These are phyloP conservation scores for Chelonus insularis DNA, from an alignment of 1,140 invertebrate genomes.

Conservation along the genomic window DNA sequence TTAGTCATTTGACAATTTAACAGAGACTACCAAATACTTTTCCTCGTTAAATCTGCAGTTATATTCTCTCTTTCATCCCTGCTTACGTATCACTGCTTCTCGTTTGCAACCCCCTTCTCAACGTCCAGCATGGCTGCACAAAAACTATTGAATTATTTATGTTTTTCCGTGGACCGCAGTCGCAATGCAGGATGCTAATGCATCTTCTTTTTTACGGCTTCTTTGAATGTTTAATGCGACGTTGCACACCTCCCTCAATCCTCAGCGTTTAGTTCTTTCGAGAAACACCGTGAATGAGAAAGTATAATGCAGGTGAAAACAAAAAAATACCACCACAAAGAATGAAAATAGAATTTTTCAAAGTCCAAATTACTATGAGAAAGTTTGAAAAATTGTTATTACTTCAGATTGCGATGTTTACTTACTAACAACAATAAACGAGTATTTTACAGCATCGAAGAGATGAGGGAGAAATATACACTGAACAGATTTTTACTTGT, in stretches of 20 bases:
- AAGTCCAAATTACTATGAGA: background rate
- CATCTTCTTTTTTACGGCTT: slow-evolving; percentile 51
- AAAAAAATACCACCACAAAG: slow-evolving; percentile 17
- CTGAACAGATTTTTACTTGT: no score
- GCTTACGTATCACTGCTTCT: slow-evolving; percentile 3
- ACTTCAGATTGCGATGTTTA: background rate
- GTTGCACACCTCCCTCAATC: slow-evolving; percentile 1
- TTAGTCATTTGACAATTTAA: slow-evolving; percentile 44
- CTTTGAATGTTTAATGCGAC: slow-evolving; percentile 55
- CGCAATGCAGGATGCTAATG: slow-evolving; percentile 53
- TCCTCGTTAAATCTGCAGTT: background rate
- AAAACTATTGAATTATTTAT: slow-evolving; percentile 60
- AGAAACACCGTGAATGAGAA: slow-evolving; percentile 18
- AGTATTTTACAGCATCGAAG: no score
- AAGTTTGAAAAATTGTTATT: background rate
- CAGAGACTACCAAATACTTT: slow-evolving; percentile 5
- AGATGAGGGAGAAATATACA: no score
- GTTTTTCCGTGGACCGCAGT: slow-evolving; percentile 48
- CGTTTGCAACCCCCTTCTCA: slow-evolving; percentile 13
- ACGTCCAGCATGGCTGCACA: slow-evolving; percentile 29
- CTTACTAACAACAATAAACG: background rate
- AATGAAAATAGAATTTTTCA: background rate
- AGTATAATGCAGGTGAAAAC: background rate
- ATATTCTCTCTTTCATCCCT: slow-evolving; percentile 25
- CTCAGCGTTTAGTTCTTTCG: slow-evolving; percentile 12